Base-by-base conservation (phyloP, 2,797 vertebrate genomes). In the Hemitrygon akajei region DNA sequence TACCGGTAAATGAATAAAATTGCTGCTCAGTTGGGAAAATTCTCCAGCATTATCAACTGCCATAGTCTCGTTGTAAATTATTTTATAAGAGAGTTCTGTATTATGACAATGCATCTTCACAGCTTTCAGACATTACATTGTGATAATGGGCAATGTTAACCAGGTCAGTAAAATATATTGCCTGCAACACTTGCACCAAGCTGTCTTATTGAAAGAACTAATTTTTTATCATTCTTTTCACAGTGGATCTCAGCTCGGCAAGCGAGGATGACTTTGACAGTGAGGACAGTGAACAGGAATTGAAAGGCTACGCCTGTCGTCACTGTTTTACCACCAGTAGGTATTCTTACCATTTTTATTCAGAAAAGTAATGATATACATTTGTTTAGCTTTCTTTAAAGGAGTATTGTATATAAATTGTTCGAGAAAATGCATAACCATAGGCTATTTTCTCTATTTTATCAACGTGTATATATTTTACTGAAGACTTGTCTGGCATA, bases 191-290 rank as follows among this genome's bases (percentile, higher is more conserved):
- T 66, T 22, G 22, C 60, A 7, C 2, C 18, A 69, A 63, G 60
- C 60, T 66, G 1, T 66, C 34, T 37, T 34, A 16, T 5, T 16
- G 76, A 34, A 37, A 89, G 18, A 9, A n/a, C 60, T 89, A 7
- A 69, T 69, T 89, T 86, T 89, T 30, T 16, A 22, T 58, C 14
- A 66, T 93, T 40, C 56, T 93, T 69, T 69, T 40, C 95, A 30
- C 96, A 99, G 99, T 99, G 98, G 99, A 99, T 96, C 97, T 99
- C 95, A 99, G 99, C 95, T 99, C 99, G 0, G 99, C 99, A 96
- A 99, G 98, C 0, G 99, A 99, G 95, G 98, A 99, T 98, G 99
- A 99, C 96, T 99, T 99, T 93, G 99, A 99, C 98, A 99, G 99
- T 27, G 99, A 99, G 95, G 99, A 99, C 97, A 99, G 99, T 0